These are phyloP conservation scores for Ivindomyrus marchei DNA, from an alignment of 2,113 vertebrate species.

Conservation along the genomic window DNA sequence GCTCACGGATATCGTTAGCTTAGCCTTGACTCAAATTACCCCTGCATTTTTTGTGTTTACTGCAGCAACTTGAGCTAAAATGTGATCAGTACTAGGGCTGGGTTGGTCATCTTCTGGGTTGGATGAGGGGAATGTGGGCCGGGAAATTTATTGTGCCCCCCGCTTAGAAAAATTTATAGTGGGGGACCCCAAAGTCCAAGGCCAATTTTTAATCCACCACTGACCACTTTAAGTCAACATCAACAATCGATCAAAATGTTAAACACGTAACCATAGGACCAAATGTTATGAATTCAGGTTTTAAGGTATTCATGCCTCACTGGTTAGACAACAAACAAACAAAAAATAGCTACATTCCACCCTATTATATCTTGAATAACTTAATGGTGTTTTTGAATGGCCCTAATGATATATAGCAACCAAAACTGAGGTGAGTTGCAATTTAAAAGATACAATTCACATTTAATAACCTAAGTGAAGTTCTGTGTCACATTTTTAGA, in stretches of 20 bases:
- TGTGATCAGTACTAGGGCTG: not conserved
- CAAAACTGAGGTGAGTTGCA: not conserved
- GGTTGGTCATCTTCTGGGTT: not conserved
- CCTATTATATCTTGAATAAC: not conserved
- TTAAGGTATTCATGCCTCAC: not conserved
- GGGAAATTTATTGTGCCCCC: not conserved
- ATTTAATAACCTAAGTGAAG: not conserved
- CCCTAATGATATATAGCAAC: not conserved
- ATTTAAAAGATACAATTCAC: not conserved
- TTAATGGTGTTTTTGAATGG: not conserved
- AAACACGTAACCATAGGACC: not conserved
- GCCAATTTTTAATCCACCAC: not conserved
- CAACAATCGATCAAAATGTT: not conserved
- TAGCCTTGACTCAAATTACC: not conserved
- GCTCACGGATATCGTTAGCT: not conserved
- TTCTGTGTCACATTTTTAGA: not conserved
- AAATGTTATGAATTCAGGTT: not conserved
- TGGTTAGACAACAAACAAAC: not conserved
- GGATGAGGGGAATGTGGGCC: not conserved
- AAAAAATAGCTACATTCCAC: not conserved
- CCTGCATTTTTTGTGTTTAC: conserved; percentile 11
- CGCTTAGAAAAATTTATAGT: not conserved
- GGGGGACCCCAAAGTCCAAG: not conserved
- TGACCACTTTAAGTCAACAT: not conserved
- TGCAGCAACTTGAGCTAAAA: not conserved